Percentiles rank a stretch among this genome's conserved stretches.
Conservation (phyloP, 2,888 invertebrate genomes). For the Pristionchus maxplancki region DNA sequence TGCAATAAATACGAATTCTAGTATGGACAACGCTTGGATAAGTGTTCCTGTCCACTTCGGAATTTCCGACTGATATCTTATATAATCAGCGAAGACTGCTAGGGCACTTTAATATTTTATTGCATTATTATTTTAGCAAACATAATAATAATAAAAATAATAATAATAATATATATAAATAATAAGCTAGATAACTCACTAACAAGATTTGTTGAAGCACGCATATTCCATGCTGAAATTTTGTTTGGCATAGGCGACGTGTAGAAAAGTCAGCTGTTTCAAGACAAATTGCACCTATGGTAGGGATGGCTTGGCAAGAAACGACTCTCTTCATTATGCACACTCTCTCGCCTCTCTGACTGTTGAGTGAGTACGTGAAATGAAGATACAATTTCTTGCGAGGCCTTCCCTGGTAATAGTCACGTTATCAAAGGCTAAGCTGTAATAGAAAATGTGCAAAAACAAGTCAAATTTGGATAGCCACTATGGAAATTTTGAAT, state of each 20-base stretch:
- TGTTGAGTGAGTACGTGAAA: neutral
- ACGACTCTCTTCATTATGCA: no score
- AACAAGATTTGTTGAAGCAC: constrained; percentile 7
- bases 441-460: no score
- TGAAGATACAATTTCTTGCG: no score
- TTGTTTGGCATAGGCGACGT: neutral
- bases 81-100: neutral
- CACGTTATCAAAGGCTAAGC: no score
- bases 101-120: neutral
- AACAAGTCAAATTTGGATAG: no score
- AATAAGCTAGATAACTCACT: neutral
- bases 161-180: no score
- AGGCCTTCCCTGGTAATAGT: no score
- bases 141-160: no score
- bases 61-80: neutral
- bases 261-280: neutral
- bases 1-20: neutral
- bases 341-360: no score
- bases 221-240: constrained; percentile 9
- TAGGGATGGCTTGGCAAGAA: no score
- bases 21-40: neutral
- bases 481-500: no score
- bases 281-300: neutral
- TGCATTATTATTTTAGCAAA: neutral
- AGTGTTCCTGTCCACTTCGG: neutral